Conservation (phyloP, 1,140 invertebrate genomes). For the Drosophila nebulosa region DNA sequence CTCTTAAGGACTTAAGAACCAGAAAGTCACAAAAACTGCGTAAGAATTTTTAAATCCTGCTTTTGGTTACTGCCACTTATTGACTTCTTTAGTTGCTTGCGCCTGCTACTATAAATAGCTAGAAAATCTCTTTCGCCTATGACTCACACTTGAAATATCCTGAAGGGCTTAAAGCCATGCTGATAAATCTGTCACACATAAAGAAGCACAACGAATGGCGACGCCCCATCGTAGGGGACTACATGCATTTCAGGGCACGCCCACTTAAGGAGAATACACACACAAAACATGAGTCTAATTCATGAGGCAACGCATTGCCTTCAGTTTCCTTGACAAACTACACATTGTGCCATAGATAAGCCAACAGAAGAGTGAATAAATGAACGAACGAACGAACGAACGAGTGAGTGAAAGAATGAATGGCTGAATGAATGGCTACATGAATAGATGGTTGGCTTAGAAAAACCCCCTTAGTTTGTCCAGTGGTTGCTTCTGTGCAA, state of each 20-base stretch:
- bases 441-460: constrained; percentile 7
- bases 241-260: constrained; percentile 5
- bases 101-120: constrained; percentile 48
- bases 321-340: constrained; percentile 47
- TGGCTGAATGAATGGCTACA: constrained; percentile 41
- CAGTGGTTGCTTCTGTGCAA: constrained; percentile 41
- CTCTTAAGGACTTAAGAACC: too few relatives aligned
- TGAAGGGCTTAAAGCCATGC: constrained; percentile 40
- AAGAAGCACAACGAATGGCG: constrained; percentile 42
- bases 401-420: constrained; percentile 21
- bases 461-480: constrained; percentile 4
- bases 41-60: neutral
- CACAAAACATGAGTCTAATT: constrained; percentile 34
- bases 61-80: neutral
- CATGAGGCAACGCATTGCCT: constrained; percentile 45
- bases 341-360: constrained; percentile 29
- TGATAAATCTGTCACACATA: constrained; percentile 55
- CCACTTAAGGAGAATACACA: neutral
- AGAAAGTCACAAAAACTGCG: neutral
- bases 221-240: constrained; percentile 1
- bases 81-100: constrained; percentile 19
- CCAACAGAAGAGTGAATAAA: constrained; percentile 19
- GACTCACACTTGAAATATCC: constrained; percentile 1
- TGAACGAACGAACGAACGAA: constrained; percentile 13
- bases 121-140: constrained; percentile 3